Conservation (phyloP, 2,888 invertebrate species). For the Autographa pulchrina region DNA sequence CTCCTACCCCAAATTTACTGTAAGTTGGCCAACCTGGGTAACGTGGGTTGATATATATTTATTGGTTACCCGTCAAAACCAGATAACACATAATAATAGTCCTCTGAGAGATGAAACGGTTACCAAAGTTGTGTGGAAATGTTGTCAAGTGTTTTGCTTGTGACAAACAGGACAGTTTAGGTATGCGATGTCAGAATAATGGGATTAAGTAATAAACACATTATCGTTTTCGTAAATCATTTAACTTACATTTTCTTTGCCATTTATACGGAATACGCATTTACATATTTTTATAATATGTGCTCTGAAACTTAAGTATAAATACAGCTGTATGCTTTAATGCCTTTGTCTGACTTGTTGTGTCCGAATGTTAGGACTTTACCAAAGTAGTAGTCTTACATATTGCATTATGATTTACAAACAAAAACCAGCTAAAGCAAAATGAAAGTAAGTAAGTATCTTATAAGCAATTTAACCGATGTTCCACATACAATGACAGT, state of each 20-base stretch:
- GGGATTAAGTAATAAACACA: neutral
- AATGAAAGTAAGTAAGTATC: neutral
- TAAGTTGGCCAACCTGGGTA: neutral
- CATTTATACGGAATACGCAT: too few species aligned
- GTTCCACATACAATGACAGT: neutral
- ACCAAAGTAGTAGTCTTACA: too few species aligned
- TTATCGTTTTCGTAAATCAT: too few species aligned
- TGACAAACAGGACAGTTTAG: neutral
- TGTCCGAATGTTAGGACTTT: too few species aligned
- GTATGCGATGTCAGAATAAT: neutral
- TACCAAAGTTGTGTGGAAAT: neutral
- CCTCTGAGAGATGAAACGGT: neutral
- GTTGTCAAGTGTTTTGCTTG: conserved; percentile 1
- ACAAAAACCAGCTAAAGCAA: neutral
- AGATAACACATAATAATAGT: neutral
- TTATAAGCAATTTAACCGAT: neutral
- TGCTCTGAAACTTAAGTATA: neutral
- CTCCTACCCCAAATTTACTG: conserved; percentile 10
- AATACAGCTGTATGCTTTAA: neutral
- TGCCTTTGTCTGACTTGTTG: neutral
- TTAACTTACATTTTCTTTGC: too few species aligned
- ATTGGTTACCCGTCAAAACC: neutral
- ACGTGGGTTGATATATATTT: conserved; percentile 9
- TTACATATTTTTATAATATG: too few species aligned
- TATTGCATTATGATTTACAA: neutral